These are phyloP conservation scores for Oplegnathus fasciatus DNA, from an alignment of 2,113 vertebrate species.

Conservation along the genomic window DNA sequence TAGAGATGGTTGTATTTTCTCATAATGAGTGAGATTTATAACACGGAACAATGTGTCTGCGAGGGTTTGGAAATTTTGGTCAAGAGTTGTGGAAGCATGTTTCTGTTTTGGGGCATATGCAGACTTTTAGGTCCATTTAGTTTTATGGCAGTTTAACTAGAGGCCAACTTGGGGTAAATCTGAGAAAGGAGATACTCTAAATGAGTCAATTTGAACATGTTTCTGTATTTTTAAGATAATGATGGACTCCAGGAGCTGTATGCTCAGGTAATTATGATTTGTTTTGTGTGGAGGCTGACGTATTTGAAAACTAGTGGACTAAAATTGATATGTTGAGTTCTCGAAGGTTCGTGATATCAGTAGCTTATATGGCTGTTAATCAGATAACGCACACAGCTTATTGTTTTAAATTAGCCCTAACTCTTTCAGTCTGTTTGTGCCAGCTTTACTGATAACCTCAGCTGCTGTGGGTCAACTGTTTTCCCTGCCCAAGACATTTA, in stretches of 20 bases:
- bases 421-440: not conserved
- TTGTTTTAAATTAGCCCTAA: not conserved
- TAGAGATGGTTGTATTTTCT: not conserved
- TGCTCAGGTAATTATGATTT: not conserved
- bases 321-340: not conserved
- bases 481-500: not conserved
- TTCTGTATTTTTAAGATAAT: not conserved
- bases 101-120: constrained; percentile 23
- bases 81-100: not conserved
- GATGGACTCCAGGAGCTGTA: not conserved
- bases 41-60: not conserved
- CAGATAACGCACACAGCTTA: not conserved
- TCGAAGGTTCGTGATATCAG: not conserved
- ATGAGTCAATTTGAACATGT: not conserved
- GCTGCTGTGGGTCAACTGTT: too few relatives aligned
- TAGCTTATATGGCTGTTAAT: not conserved
- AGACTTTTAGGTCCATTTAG: constrained; percentile 15
- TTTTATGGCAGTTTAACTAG: constrained; percentile 12
- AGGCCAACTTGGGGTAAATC: not conserved
- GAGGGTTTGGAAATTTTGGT: not conserved
- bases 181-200: not conserved
- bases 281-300: not conserved
- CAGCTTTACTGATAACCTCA: too few relatives aligned
- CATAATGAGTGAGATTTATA: not conserved
- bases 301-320: not conserved